Evolutionary conservation across 2,888 invertebrate genomes (phyloP).

Genomic region (Catocala nupta): DNA sequence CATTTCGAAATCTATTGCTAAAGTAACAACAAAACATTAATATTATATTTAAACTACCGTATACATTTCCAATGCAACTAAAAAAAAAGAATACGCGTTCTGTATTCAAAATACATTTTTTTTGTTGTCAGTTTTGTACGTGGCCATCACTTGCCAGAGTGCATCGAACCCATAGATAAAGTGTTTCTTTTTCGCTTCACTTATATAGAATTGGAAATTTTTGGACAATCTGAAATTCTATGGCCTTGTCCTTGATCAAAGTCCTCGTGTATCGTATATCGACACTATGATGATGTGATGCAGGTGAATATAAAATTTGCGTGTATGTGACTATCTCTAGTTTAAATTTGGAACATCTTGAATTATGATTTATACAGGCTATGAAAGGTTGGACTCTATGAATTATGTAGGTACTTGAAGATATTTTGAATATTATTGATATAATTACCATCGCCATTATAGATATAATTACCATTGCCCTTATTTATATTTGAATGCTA

Average conservation of each 20-base stretch:
- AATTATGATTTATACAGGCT: too few relatives aligned
- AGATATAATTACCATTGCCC: too few relatives aligned
- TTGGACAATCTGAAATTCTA: slow-evolving; percentile 65
- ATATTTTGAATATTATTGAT: too few relatives aligned
- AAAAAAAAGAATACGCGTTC: slow-evolving; percentile 9
- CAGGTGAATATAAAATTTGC: slow-evolving; percentile 38
- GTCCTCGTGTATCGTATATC: slow-evolving; percentile 48
- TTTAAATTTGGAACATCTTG: too few relatives aligned
- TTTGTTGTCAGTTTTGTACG: slow-evolving; percentile 31
- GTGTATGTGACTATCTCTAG: too few relatives aligned
- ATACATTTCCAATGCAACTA: background rate
- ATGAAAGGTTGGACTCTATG: too few relatives aligned
- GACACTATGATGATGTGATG: slow-evolving; percentile 32
- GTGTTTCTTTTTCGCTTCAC: slow-evolving; percentile 48
- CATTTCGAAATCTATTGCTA: too few relatives aligned
- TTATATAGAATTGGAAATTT: slow-evolving; percentile 60
- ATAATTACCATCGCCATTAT: too few relatives aligned
- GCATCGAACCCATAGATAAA: slow-evolving; percentile 56
- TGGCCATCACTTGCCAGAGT: slow-evolving; percentile 49
- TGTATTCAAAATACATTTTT: slow-evolving; percentile 30
- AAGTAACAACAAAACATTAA: background rate
- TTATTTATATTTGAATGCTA: too few relatives aligned
- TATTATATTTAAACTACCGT: background rate
- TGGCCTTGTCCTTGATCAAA: slow-evolving; percentile 65
- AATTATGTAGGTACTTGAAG: too few relatives aligned